These are phyloP conservation scores for Cheilosia grossa DNA, from an alignment of 2,888 invertebrate genomes.

Conservation along the genomic window DNA sequence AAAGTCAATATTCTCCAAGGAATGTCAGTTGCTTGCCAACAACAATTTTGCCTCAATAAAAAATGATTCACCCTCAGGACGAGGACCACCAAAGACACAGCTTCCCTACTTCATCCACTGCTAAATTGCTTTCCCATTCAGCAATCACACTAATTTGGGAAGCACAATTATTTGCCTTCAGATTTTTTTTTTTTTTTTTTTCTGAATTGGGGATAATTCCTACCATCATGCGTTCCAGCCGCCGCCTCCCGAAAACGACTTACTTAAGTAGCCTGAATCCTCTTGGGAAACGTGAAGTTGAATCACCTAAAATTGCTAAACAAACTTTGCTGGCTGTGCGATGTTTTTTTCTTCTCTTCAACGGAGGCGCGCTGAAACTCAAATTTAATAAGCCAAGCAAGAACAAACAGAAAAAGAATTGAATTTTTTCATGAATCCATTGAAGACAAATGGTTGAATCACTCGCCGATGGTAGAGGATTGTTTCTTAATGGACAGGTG, in stretches of 20 bases:
- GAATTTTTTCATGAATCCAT: slow-evolving; percentile 17
- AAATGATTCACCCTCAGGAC: not conserved
- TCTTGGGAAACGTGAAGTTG: slow-evolving; percentile 42
- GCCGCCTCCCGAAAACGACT: slow-evolving; percentile 6
- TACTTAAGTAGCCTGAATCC: slow-evolving; percentile 24
- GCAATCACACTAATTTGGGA: no score
- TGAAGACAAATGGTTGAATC: slow-evolving; percentile 35
- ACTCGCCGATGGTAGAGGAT: slow-evolving; percentile 25
- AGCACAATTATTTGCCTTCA: no score
- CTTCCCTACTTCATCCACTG: no score
- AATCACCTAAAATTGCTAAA: slow-evolving; percentile 63
- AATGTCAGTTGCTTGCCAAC: not conserved
- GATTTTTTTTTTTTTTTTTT: not conserved
- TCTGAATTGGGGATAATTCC: slow-evolving; percentile 36
- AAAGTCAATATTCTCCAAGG: not conserved
- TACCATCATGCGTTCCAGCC: slow-evolving; percentile 8
- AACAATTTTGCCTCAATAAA: not conserved
- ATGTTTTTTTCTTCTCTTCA: not conserved
- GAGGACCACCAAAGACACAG: not conserved
- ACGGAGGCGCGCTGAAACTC: slow-evolving; percentile 12
- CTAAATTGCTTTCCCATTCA: no score
- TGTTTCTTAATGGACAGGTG: slow-evolving; percentile 58
- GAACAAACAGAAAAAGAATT: not conserved
- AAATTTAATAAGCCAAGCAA: slow-evolving; percentile 7
- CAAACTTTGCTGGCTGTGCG: slow-evolving; percentile 9